phyloP scores from a whole-genome alignment of 2,113 vertebrate species.

The rabbit (Oryctolagus cuniculus) region DNA sequence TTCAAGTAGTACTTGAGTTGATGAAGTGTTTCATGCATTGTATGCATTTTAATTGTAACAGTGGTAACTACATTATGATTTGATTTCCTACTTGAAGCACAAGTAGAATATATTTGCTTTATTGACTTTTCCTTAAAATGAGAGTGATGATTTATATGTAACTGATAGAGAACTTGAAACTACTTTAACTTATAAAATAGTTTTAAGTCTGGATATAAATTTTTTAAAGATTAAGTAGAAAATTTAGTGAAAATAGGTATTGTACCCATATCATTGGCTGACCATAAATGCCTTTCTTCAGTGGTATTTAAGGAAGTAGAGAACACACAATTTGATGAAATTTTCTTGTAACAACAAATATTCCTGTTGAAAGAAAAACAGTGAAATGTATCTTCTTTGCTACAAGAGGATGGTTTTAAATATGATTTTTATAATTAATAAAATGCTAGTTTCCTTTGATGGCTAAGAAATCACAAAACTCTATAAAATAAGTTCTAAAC shows the following conservation, averaged over 20 bases:
- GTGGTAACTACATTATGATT: neutral
- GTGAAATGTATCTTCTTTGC: neutral
- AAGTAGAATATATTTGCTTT: neutral
- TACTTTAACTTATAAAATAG: neutral
- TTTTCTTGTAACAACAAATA: neutral
- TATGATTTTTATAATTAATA: slow-evolving; percentile 73
- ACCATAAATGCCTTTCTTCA: neutral
- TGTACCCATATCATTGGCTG: neutral
- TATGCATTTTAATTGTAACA: neutral
- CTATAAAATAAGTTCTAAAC: slow-evolving; percentile 71
- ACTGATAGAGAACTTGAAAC: slow-evolving; percentile 25
- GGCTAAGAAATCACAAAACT: slow-evolving; percentile 64
- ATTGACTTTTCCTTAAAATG: slow-evolving; percentile 35
- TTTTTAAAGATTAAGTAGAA: neutral
- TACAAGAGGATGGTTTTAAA: slow-evolving; percentile 62
- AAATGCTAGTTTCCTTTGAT: slow-evolving; percentile 64
- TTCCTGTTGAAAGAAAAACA: slow-evolving; percentile 55
- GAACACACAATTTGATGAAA: slow-evolving; percentile 36
- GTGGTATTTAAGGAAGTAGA: slow-evolving; percentile 43
- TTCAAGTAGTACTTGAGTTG: neutral
- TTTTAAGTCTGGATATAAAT: slow-evolving; percentile 1
- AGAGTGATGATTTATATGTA: slow-evolving; percentile 2
- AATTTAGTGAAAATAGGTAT: slow-evolving; percentile 1
- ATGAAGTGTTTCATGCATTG: neutral
- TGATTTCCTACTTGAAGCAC: neutral